Evolutionary conservation across 2,113 vertebrate genomes (phyloP).

Genomic region (Poecile atricapillus): DNA sequence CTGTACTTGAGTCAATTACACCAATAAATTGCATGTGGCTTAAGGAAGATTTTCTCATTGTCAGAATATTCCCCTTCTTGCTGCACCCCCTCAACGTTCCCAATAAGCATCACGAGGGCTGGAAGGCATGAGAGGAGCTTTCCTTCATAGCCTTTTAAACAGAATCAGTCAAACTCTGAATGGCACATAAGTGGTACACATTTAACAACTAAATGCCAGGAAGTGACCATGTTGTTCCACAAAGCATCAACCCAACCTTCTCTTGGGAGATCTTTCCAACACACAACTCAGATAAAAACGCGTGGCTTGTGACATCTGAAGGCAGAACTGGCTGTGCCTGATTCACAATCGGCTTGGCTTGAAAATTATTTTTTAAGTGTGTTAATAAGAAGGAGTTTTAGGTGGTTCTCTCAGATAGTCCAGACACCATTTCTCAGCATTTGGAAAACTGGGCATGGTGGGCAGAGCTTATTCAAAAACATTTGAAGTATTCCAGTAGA

Average conservation of each 20-base stretch:
- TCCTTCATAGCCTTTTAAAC: neutral
- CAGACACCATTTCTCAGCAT: neutral
- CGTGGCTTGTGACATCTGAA: neutral
- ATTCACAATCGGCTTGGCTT: neutral
- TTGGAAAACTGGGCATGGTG: neutral
- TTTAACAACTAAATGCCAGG: neutral
- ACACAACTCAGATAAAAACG: neutral
- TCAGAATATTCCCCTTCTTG: neutral
- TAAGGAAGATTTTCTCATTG: neutral
- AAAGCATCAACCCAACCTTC: neutral
- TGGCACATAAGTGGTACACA: accelerated
- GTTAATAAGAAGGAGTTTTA: neutral
- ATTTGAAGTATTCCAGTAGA: neutral
- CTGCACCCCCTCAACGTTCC: neutral
- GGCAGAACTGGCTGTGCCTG: neutral
- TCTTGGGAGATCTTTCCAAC: neutral
- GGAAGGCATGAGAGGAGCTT: neutral
- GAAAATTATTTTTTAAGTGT: neutral
- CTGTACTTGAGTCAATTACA: neutral
- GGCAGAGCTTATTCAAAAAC: neutral
- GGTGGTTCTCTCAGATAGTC: neutral
- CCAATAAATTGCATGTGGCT: neutral
- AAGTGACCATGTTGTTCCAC: neutral
- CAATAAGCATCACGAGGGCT: neutral
- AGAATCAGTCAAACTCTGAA: neutral